phyloP scores from a whole-genome alignment of 2,888 invertebrate species.

The Lymantria dispar region DNA sequence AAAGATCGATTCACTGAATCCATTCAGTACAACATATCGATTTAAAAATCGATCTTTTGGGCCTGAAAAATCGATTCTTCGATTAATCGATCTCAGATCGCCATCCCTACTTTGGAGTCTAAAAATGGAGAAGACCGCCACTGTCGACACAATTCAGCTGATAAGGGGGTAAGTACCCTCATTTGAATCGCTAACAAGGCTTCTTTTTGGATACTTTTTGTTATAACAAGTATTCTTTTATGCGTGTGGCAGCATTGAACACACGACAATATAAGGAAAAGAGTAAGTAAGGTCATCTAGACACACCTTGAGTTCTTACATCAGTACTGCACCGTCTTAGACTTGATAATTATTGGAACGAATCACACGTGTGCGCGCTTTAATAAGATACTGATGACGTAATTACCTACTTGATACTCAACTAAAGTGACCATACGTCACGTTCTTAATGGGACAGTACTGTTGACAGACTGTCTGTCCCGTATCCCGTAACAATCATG shows the following conservation, averaged over 20 bases:
- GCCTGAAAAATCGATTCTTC: too few species aligned
- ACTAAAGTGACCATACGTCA: too few species aligned
- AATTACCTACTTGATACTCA: not conserved
- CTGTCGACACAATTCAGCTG: not conserved
- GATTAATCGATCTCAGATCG: too few species aligned
- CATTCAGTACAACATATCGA: too few species aligned
- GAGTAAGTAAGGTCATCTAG: conserved; percentile 43
- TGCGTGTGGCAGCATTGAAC: conserved; percentile 4
- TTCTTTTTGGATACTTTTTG: not conserved
- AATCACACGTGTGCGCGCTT: not conserved
- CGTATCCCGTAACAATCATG: too few species aligned
- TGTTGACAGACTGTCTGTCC: too few species aligned
- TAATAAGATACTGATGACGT: not conserved
- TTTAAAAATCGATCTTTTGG: too few species aligned
- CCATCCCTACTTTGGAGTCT: too few species aligned
- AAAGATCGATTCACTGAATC: too few species aligned
- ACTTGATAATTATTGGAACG: not conserved
- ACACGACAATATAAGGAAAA: conserved; percentile 46
- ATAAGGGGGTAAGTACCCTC: not conserved
- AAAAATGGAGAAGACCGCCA: too few species aligned
- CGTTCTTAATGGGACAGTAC: too few species aligned
- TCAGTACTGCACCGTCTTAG: conserved; percentile 27
- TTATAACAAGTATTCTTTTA: not conserved
- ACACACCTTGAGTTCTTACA: conserved; percentile 56
- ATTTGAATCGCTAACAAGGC: not conserved